phyloP scores from a whole-genome alignment of 2,113 vertebrate species.

The Cnemophilus loriae region DNA sequence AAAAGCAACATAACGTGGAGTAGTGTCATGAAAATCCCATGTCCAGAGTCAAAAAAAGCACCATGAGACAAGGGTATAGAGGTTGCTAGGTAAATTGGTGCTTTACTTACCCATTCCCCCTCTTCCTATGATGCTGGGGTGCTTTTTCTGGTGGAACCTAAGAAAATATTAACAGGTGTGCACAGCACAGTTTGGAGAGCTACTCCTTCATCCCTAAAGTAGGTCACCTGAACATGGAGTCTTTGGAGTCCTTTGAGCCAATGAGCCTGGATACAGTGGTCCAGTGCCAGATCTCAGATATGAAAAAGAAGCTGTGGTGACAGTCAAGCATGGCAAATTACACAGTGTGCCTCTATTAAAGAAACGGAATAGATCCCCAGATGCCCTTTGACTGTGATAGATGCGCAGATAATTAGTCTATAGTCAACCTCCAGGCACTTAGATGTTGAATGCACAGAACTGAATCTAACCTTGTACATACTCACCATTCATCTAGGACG shows the following conservation, averaged over 20 bases:
- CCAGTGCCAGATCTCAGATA: not conserved
- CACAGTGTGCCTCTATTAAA: not conserved
- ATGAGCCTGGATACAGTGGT: not conserved
- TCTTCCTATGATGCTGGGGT: accelerated
- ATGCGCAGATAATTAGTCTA: not conserved
- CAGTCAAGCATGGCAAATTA: not conserved
- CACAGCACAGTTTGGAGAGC: not conserved
- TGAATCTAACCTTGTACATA: not conserved
- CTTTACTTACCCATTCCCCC: too few species aligned
- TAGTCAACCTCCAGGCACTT: not conserved
- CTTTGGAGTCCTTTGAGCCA: not conserved
- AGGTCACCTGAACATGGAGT: not conserved
- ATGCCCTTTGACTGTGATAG: not conserved
- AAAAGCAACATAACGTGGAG: not conserved
- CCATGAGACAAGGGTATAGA: not conserved
- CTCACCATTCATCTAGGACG: not conserved
- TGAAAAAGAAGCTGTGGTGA: not conserved
- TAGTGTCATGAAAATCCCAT: not conserved
- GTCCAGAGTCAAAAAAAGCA: not conserved
- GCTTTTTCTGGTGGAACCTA: not conserved
- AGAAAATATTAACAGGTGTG: not conserved
- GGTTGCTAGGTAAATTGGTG: not conserved
- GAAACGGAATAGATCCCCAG: not conserved
- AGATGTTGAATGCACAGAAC: not conserved
- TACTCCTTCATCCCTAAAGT: not conserved